Base-by-base conservation (phyloP, 2,888 invertebrate genomes). In the Trissonchulus latispiculum region DNA sequence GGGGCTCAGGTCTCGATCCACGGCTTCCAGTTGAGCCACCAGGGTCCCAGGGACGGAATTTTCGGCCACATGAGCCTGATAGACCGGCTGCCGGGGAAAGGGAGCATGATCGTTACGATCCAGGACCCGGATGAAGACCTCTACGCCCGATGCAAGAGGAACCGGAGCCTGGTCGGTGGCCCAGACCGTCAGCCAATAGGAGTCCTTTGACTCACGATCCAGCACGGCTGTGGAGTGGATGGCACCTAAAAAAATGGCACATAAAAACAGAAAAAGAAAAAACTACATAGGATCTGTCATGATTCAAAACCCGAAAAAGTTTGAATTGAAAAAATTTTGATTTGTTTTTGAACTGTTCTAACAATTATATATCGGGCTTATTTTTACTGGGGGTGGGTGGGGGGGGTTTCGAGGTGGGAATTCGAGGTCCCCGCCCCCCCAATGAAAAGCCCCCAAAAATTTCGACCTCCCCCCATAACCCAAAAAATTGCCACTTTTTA, bases 71-170 rank as follows among this genome's bases (percentile, higher is more conserved):
- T 87, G 87, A 1, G 91, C 90, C 83, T 89, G 89, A 86, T 95
- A 96, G 75, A 91, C 90, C 23, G 96, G 92, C 79, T 89, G 89
- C 79, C 88, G 88, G 76, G 95, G 92, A 84, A 94, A 87, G 72
- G 97, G 97, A 64, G 90, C 90, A 87, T 95, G 93, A 87, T 99
- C 97, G 86, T 97, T 97, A 81, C 84, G 91, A 86, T 97, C 94
- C 78, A 89, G 86, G 77, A 97, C 90, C 67, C 77, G 74, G 61
- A 82, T 77, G 75, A 89, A 92, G 67, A 93, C 89, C 88, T 94
- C 91, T 23, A 93, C 88, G 81, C 91, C 90, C 61, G 92, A 88
- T 82, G 89, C 90, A 23, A 91, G 86, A 1, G 94, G 93, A 35
- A 93, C 91, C 29, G 92, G 90, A 0, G 92, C 95, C 79, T 91